phyloP scores from a whole-genome alignment of 2,797 vertebrate genomes.

The Leucoraja ocellata region DNA sequence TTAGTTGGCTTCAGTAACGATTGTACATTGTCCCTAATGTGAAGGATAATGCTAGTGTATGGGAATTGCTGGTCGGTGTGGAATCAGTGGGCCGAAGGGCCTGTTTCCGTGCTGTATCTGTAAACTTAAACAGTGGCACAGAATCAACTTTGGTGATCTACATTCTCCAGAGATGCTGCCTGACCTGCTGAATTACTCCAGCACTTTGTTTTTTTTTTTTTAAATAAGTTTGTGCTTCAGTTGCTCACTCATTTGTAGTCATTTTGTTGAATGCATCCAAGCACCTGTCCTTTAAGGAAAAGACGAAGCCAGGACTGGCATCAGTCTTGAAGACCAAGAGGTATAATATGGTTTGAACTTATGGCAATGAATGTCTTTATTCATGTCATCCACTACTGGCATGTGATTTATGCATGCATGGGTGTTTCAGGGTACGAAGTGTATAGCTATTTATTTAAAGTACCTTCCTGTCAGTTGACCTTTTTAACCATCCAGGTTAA shows the following conservation, averaged over 20 bases:
- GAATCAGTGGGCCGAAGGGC: too few relatives aligned
- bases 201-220: too few relatives aligned
- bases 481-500: background rate
- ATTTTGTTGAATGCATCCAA: background rate
- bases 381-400: background rate
- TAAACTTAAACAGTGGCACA: background rate
- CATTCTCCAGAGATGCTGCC: too few relatives aligned
- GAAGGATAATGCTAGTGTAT: too few relatives aligned
- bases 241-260: background rate
- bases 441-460: background rate
- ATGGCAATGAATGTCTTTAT: background rate
- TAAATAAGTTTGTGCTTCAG: background rate
- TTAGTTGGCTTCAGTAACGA: too few relatives aligned
- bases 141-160: background rate
- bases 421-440: slow-evolving; percentile 9
- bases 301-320: background rate
- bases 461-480: background rate
- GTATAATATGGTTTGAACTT: background rate
- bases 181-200: too few relatives aligned
- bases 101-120: too few relatives aligned
- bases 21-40: too few relatives aligned
- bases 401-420: background rate
- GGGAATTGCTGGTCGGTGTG: too few relatives aligned
- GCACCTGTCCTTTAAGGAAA: background rate
- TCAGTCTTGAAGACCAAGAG: background rate